phyloP scores from a whole-genome alignment of 2,113 vertebrate species.

The cat (Felis catus) region DNA sequence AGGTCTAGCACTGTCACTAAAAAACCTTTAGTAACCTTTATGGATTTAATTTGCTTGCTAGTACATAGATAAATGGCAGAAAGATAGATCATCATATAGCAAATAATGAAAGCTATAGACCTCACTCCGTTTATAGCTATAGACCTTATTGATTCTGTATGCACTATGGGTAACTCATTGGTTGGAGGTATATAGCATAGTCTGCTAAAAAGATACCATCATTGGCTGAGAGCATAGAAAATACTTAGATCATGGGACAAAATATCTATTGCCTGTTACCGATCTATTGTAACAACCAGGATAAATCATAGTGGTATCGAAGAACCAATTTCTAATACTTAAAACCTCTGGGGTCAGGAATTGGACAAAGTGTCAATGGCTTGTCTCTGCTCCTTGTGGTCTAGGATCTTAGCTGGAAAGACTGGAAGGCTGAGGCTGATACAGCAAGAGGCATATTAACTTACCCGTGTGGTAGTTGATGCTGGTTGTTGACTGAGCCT shows the following conservation, averaged over 20 bases:
- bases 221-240: background rate
- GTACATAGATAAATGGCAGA: background rate
- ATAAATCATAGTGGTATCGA: background rate
- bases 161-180: background rate
- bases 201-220: background rate
- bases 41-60: conserved; percentile 3
- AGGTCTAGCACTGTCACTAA: background rate
- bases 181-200: background rate
- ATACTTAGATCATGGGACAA: background rate
- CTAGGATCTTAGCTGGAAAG: background rate
- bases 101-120: background rate
- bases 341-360: background rate
- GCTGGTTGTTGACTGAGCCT: background rate
- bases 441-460: no score
- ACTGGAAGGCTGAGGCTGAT: background rate
- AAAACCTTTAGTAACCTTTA: background rate
- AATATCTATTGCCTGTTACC: background rate
- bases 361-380: background rate
- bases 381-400: background rate
- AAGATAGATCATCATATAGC: background rate
- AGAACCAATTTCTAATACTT: background rate
- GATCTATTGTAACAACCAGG: background rate
- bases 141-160: background rate
- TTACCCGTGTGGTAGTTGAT: background rate
- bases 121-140: background rate